Evolutionary conservation across 2,888 invertebrate species (phyloP).

Genomic region (Meiosimyza platycephala): DNA sequence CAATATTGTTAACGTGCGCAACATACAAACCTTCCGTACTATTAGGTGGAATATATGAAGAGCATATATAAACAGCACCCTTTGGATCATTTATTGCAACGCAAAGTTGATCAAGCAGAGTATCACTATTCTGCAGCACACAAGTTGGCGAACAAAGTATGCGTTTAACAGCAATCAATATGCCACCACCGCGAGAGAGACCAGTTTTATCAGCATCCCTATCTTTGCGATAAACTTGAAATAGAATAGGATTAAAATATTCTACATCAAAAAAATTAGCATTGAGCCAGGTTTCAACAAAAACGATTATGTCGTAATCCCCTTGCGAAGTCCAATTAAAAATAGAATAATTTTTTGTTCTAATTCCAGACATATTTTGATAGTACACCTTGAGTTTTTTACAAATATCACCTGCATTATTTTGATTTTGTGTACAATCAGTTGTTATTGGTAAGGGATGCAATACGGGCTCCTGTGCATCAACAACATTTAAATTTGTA

Average conservation of each 20-base stretch:
- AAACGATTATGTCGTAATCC: background rate
- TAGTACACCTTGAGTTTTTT: no score
- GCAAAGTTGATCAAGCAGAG: background rate
- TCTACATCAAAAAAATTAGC: background rate
- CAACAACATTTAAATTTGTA: no score
- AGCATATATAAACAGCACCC: background rate
- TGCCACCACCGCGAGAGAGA: background rate
- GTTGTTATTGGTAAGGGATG: no score
- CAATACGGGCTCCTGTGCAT: no score
- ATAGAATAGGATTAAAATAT: background rate
- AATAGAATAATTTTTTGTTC: background rate
- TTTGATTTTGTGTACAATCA: background rate
- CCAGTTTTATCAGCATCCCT: slow-evolving; percentile 6
- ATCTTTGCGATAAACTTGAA: background rate
- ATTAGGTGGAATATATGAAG: background rate
- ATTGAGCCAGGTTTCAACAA: slow-evolving; percentile 5
- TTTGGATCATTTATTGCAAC: background rate
- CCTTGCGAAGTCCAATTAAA: background rate
- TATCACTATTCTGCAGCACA: background rate
- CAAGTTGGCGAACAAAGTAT: background rate
- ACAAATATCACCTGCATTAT: no score
- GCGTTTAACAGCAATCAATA: background rate
- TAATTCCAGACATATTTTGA: background rate
- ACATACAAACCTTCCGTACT: no score
- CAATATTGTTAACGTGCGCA: no score